These are phyloP conservation scores for Helicorthomorpha holstii DNA, from an alignment of 1,140 invertebrate species.

Conservation along the genomic window DNA sequence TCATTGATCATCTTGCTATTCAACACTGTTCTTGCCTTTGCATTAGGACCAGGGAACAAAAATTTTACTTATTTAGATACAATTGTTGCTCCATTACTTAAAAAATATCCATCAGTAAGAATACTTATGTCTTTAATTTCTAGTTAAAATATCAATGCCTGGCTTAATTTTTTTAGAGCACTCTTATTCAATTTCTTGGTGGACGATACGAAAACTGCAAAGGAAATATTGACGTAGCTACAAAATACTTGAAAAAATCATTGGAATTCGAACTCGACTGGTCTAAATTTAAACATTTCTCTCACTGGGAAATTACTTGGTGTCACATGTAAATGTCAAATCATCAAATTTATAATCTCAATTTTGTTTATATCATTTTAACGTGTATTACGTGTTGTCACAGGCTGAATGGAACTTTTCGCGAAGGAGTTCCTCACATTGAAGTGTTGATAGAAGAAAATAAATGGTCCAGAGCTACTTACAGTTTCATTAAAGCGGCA, in stretches of 20 bases:
- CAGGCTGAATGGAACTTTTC: constrained; percentile 40
- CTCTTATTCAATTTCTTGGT: background rate
- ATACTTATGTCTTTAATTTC: background rate
- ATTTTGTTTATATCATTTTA: background rate
- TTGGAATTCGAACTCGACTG: constrained; percentile 70
- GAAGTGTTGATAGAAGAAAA: constrained; percentile 53
- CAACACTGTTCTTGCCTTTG: background rate
- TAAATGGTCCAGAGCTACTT: constrained; percentile 79
- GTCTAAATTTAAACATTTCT: constrained; percentile 87
- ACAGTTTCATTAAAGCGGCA: constrained; percentile 72
- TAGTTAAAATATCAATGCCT: background rate
- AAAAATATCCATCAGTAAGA: background rate
- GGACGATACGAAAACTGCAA: background rate
- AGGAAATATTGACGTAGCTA: constrained; percentile 29
- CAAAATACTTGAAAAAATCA: constrained; percentile 61
- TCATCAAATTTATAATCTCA: background rate
- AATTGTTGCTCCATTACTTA: background rate
- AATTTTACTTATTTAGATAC: background rate
- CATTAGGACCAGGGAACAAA: background rate
- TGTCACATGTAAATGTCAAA: constrained; percentile 44
- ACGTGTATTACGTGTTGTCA: constrained; percentile 5
- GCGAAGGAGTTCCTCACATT: constrained; percentile 51
- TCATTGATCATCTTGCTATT: background rate
- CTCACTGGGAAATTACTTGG: constrained; percentile 93
- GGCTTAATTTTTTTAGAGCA: background rate